These are phyloP conservation scores for Neomorphus geoffroyi DNA, from an alignment of 2,797 vertebrate species.

Conservation along the genomic window DNA sequence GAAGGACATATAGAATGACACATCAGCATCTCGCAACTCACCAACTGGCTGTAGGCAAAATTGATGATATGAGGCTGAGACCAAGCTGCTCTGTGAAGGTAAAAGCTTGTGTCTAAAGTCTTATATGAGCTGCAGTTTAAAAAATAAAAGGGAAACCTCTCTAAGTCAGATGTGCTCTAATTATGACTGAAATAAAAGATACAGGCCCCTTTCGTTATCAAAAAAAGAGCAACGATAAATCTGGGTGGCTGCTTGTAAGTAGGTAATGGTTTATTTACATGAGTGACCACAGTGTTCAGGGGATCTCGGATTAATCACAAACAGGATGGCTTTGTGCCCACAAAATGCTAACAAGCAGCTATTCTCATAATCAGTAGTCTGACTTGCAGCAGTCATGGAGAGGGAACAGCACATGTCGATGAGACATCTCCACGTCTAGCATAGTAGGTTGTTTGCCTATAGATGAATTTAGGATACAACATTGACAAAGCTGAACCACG, in stretches of 20 bases:
- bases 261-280: conserved; percentile 26
- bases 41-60: background rate
- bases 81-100: background rate
- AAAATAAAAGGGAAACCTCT: background rate
- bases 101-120: background rate
- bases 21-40: background rate
- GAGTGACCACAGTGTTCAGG: background rate
- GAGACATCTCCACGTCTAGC: background rate
- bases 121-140: background rate
- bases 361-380: background rate
- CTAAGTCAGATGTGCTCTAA: background rate
- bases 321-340: background rate
- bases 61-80: background rate
- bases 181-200: background rate
- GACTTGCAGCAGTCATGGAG: background rate
- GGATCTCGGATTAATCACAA: conserved; percentile 19
- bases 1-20: background rate
- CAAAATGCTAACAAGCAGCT: background rate
- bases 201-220: background rate
- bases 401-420: background rate
- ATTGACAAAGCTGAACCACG: background rate
- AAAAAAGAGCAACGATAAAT: background rate
- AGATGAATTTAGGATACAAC: background rate
- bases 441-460: background rate
- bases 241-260: background rate